Evolutionary conservation across 2,888 invertebrate genomes (phyloP).

Genomic region (Maniola hyperantus): DNA sequence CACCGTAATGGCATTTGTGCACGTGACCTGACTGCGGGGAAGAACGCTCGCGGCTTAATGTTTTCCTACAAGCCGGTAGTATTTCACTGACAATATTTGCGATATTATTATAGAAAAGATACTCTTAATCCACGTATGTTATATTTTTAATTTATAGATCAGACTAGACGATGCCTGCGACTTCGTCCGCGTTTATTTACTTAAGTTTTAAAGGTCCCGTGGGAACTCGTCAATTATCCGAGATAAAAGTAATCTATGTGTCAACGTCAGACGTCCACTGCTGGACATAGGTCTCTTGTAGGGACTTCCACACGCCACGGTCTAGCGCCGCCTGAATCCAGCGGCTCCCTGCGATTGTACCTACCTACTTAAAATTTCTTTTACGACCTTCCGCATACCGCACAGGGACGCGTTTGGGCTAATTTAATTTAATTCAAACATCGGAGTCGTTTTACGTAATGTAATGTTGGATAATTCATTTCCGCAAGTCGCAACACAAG

Average conservation of each 20-base stretch:
- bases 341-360: no score
- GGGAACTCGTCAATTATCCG: no score
- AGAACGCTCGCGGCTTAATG: constrained; percentile 19
- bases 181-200: no score
- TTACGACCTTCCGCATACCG: neutral
- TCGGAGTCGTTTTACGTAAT: constrained; percentile 36
- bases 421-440: constrained; percentile 27
- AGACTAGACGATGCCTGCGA: no score
- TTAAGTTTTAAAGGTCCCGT: no score
- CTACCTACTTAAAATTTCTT: neutral
- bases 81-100: constrained; percentile 19
- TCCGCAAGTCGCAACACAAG: constrained; percentile 41
- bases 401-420: constrained; percentile 5
- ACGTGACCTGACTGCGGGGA: constrained; percentile 37
- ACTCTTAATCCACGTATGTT: neutral
- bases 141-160: no score
- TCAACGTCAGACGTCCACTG: no score
- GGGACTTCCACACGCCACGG: no score
- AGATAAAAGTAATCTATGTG: no score
- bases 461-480: constrained; percentile 41
- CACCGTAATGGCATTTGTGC: constrained; percentile 37
- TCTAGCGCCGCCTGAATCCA: no score
- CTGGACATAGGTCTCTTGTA: no score
- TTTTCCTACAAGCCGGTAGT: constrained; percentile 16
- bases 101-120: constrained; percentile 14